These are phyloP conservation scores for Morone saxatilis DNA, from an alignment of 2,113 vertebrate species.

Conservation along the genomic window DNA sequence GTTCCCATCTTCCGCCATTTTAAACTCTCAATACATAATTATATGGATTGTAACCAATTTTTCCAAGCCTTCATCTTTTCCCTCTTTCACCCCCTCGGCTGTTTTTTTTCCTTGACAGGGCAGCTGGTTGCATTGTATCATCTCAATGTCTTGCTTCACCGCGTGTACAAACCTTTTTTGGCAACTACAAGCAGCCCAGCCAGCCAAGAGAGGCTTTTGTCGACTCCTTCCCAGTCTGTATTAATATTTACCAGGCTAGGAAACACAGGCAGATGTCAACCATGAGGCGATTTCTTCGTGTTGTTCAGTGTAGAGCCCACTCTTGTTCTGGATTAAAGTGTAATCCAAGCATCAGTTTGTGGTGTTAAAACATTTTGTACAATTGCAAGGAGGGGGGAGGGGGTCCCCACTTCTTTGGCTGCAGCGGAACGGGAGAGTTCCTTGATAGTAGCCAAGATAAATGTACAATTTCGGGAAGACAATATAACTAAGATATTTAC, in stretches of 20 bases:
- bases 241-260: constrained; percentile 78
- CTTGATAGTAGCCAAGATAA: constrained; percentile 1
- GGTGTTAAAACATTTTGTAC: constrained; percentile 40
- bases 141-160: constrained; percentile 59
- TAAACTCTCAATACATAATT: constrained; percentile 51
- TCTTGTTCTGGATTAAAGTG: constrained; percentile 69
- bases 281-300: constrained; percentile 43
- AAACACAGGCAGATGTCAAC: constrained; percentile 72
- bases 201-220: constrained; percentile 70
- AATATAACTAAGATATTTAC: not conserved
- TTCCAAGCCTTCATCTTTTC: constrained; percentile 48
- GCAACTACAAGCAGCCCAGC: constrained; percentile 62
- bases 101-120: constrained; percentile 31
- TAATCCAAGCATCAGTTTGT: constrained; percentile 70
- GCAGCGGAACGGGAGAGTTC: constrained; percentile 20
- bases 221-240: constrained; percentile 71
- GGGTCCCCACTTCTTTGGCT: not conserved
- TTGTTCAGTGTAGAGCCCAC: constrained; percentile 46
- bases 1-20: constrained; percentile 45
- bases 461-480: not conserved
- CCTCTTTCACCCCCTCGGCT: constrained; percentile 36
- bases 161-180: constrained; percentile 67
- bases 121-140: constrained; percentile 66
- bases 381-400: not conserved
- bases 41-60: constrained; percentile 51